Conservation (phyloP, 2,888 invertebrate species). For the Chironomus tentans region DNA sequence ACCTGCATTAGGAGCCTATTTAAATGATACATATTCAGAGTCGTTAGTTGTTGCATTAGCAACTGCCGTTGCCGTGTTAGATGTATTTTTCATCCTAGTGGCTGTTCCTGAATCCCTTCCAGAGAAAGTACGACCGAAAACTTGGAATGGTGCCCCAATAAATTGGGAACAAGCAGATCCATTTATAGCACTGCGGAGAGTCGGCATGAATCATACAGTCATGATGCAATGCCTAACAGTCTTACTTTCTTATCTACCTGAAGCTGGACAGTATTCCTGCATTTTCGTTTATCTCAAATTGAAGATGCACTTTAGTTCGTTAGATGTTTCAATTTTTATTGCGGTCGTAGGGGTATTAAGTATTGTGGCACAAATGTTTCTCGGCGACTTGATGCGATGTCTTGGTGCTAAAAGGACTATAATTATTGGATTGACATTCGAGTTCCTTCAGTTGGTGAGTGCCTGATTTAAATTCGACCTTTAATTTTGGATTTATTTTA, state of each 20-base stretch:
- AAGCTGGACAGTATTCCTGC: constrained; percentile 98
- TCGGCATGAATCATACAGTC: constrained; percentile 91
- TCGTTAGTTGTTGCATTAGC: constrained; percentile 88
- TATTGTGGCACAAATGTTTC: constrained; percentile 85
- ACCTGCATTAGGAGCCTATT: constrained; percentile 87
- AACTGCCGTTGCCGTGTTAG: constrained; percentile 88
- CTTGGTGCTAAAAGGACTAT: constrained; percentile 95
- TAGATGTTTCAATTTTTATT: constrained; percentile 95
- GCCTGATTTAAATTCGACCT: too few relatives aligned
- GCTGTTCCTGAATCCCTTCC: constrained; percentile 98
- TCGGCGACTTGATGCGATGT: constrained; percentile 70
- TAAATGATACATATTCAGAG: constrained; percentile 76
- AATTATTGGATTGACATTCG: constrained; percentile 91
- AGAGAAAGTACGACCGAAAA: constrained; percentile 73
- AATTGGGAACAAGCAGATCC: constrained; percentile 99
- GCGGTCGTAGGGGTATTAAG: constrained; percentile 91
- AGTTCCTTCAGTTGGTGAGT: constrained; percentile 82
- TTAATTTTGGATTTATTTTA: too few relatives aligned
- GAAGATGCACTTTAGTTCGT: constrained; percentile 91
- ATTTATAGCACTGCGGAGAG: constrained; percentile 82
- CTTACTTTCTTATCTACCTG: constrained; percentile 94
- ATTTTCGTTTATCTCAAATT: constrained; percentile 98
- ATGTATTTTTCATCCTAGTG: constrained; percentile 96
- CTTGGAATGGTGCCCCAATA: constrained; percentile 65
- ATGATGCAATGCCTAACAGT: constrained; percentile 95